Evolutionary conservation across 2,888 invertebrate species (phyloP), one percentile per base, ranked within the genome.

Genomic region (Papilio gigon): DNA sequence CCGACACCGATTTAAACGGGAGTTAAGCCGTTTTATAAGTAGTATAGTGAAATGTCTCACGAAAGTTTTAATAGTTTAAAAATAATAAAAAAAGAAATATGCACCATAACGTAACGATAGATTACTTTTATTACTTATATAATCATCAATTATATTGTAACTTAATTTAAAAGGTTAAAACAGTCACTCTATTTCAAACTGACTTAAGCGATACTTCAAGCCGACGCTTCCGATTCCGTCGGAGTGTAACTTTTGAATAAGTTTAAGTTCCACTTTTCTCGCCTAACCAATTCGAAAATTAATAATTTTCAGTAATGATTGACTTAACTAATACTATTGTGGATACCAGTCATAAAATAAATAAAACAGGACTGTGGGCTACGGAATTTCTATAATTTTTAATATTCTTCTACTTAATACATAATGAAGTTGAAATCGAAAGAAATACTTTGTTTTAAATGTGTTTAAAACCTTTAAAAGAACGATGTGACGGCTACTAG

Each of bases 151-250:
- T 0, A 22, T 25, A 22, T 11, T 22, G 12, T 22, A 22, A 12
- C 47, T 11, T 22, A 47, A 11, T 11, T 11, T 17, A 47, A 22
- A 25, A 8, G 47, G 20, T 47, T 47, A 12, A 22, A n/a, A 22
- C 11, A 6, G 5, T 12, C 22, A 22, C 22, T 47, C 20, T 42
- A 47, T 47, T 17, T 3, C 6, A 25, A 25, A 50, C 14, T 50
- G 14, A 27, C 27, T 53, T n/a, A 53, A n/a, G 27, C 1, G 27
- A 53, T 27, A n/a, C 6, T 8, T 6, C 25, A n/a, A 14, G 27
- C 27, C 53, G 53, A 27, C 53, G 53, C 53, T 53, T n/a, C 25
- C 27, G n/a, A 27, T 25, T 53, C 53, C 27, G 53, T 53, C 53
- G 27, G 53, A 11, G 1, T 25, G 25, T 50, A 14, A 25, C 50